Evolutionary conservation across 2,113 vertebrate species (phyloP).

Genomic region (Synodontis membranacea): DNA sequence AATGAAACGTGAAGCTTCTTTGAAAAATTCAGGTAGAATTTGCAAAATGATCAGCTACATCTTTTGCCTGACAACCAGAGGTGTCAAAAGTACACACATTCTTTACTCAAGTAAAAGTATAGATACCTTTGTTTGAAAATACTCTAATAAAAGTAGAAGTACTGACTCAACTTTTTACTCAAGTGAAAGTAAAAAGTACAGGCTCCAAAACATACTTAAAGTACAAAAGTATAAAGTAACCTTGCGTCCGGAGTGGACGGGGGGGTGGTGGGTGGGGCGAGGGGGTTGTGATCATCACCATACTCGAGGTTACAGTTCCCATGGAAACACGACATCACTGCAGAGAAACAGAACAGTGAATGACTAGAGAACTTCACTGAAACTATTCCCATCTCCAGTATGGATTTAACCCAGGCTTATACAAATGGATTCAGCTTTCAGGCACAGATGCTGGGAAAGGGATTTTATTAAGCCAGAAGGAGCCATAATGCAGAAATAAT

Average conservation of each 20-base stretch:
- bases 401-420: slow-evolving; percentile 33
- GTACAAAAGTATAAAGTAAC: too few relatives aligned
- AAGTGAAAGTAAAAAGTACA: too few relatives aligned
- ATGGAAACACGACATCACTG: slow-evolving; percentile 41
- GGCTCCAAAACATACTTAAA: too few relatives aligned
- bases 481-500: background rate
- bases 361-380: slow-evolving; percentile 9
- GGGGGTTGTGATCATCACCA: too few relatives aligned
- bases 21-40: background rate
- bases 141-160: too few relatives aligned
- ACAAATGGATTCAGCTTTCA: slow-evolving; percentile 31
- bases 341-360: background rate
- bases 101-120: too few relatives aligned
- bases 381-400: slow-evolving; percentile 18
- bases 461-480: slow-evolving; percentile 23
- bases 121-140: too few relatives aligned
- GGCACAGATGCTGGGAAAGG: background rate
- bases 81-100: too few relatives aligned
- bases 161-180: too few relatives aligned
- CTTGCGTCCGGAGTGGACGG: too few relatives aligned
- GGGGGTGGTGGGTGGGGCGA: too few relatives aligned
- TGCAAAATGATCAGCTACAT: slow-evolving; percentile 15
- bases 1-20: background rate
- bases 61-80: slow-evolving; percentile 1
- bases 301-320: background rate